Percentiles rank a stretch among this genome's conserved stretches.
These are phyloP conservation scores for Cheilosia grossa DNA, from an alignment of 2,888 invertebrate species.

Conservation along the genomic window DNA sequence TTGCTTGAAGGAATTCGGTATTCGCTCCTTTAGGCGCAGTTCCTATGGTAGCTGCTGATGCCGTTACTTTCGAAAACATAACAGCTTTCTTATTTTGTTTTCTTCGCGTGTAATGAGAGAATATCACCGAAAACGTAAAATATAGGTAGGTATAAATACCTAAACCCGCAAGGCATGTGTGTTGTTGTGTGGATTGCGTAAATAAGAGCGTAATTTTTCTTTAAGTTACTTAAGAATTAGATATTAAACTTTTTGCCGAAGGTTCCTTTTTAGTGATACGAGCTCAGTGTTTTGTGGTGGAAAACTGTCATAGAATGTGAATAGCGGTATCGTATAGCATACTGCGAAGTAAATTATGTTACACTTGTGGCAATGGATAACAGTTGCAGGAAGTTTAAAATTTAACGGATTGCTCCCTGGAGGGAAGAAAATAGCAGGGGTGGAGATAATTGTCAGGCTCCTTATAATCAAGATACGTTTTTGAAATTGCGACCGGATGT, in stretches of 20 bases:
- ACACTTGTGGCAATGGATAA: not conserved
- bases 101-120: slow-evolving; percentile 40
- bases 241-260: slow-evolving; percentile 1
- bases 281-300: not conserved
- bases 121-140: slow-evolving; percentile 13
- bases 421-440: too few relatives aligned
- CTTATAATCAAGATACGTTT: too few relatives aligned
- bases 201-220: slow-evolving; percentile 16
- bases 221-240: not conserved
- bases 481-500: too few relatives aligned
- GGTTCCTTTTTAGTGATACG: slow-evolving; percentile 6
- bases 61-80: slow-evolving; percentile 24
- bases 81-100: slow-evolving; percentile 15
- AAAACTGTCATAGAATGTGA: not conserved
- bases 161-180: slow-evolving; percentile 15
- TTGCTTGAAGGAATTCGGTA: slow-evolving; percentile 40
- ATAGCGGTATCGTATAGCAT: not conserved
- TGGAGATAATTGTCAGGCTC: too few relatives aligned
- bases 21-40: slow-evolving; percentile 6
- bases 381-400: too few relatives aligned
- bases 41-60: not conserved
- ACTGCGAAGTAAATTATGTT: too few relatives aligned
- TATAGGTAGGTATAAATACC: not conserved
- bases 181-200: slow-evolving; percentile 8
- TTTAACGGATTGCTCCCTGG: too few relatives aligned